A percentile compares a stretch with the other conserved stretches of the same genome.
Conservation (phyloP, 2,113 vertebrate genomes). For the Apaloderma vittatum region DNA sequence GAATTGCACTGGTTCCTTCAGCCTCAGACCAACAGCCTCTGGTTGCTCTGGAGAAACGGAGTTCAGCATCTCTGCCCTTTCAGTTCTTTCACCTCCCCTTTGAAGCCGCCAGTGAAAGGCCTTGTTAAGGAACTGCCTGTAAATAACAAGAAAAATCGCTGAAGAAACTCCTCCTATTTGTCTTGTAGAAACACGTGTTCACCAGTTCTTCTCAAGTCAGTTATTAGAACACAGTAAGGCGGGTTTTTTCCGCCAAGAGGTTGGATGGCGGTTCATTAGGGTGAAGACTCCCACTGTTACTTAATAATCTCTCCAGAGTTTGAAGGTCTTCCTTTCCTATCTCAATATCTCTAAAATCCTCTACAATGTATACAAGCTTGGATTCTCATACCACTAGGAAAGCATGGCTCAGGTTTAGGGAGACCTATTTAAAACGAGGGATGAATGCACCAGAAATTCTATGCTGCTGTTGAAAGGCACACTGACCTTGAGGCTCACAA, state of each 20-base stretch:
- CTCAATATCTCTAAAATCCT: not conserved
- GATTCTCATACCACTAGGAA: not conserved
- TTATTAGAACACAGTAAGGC: not conserved
- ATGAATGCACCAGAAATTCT: conserved; percentile 61
- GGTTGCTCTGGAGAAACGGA: not conserved
- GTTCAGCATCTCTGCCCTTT: not conserved
- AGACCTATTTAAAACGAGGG: conserved; percentile 31
- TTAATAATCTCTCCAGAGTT: not conserved
- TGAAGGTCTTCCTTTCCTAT: not conserved
- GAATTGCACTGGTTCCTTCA: not conserved
- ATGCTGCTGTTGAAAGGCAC: conserved; percentile 59
- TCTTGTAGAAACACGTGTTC: not conserved
- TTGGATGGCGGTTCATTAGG: not conserved
- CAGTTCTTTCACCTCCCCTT: not conserved
- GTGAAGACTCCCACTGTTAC: not conserved
- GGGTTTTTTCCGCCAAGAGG: not conserved
- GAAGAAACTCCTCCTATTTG: not conserved
- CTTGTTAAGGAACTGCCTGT: not conserved
- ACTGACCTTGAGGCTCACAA: conserved; percentile 43
- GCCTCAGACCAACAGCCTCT: not conserved
- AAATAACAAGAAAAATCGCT: not conserved
- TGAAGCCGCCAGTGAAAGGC: not conserved
- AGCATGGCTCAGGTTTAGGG: not conserved
- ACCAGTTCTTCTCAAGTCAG: not conserved
- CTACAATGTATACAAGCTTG: not conserved